Evolutionary conservation across 1,140 invertebrate species (phyloP).

Genomic region (Battus philenor): DNA sequence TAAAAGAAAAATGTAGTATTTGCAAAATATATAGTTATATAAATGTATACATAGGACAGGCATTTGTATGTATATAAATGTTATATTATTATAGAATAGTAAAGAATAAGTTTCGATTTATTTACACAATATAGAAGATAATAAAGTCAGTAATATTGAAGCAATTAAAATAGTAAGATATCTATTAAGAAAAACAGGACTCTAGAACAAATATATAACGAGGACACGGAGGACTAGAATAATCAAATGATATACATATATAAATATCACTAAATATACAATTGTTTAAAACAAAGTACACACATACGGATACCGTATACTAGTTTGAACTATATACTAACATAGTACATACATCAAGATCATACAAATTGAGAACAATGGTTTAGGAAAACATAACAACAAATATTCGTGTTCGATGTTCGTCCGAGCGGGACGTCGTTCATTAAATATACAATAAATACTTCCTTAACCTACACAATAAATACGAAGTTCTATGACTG

Average conservation of each 20-base stretch:
- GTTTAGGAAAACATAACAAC: constrained; percentile 56
- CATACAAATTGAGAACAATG: constrained; percentile 66
- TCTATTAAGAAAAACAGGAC: constrained; percentile 15
- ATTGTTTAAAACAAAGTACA: constrained; percentile 56
- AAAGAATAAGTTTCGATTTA: too few species aligned
- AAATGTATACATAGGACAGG: too few species aligned
- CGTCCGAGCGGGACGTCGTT: constrained; percentile 47
- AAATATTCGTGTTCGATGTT: constrained; percentile 22
- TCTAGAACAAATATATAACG: constrained; percentile 19
- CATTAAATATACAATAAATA: constrained; percentile 62
- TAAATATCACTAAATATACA: constrained; percentile 22
- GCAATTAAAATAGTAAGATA: constrained; percentile 17
- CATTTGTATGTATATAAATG: constrained; percentile 5
- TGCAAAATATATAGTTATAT: too few species aligned
- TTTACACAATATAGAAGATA: constrained; percentile 33
- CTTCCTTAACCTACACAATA: constrained; percentile 51
- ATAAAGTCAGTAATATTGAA: constrained; percentile 18
- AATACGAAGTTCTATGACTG: constrained; percentile 43
- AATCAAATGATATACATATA: constrained; percentile 17
- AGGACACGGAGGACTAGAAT: constrained; percentile 21
- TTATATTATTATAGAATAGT: constrained; percentile 16
- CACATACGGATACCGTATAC: constrained; percentile 74
- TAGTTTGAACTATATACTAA: constrained; percentile 62
- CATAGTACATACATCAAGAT: constrained; percentile 55
- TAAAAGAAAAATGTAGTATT: too few species aligned